A percentile compares a stretch with the other conserved stretches of the same genome.
Evolutionary conservation across 2,888 invertebrate genomes (phyloP).

Genomic region (Acleris sparsana): DNA sequence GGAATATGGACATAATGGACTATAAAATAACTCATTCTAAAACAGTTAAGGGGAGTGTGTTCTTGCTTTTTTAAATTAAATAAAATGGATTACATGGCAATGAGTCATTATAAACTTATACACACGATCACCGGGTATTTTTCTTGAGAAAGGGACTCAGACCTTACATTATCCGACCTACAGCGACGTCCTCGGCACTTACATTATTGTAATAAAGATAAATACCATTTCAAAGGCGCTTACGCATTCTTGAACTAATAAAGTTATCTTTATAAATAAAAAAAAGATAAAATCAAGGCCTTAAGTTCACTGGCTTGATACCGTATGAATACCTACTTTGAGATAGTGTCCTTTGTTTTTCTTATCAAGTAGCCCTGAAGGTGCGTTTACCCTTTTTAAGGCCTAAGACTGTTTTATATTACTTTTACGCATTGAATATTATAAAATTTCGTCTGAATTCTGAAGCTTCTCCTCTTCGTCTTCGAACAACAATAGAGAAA

Average conservation of each 20-base stretch:
- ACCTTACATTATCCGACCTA: no score
- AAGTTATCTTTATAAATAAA: conserved; percentile 30
- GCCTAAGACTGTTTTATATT: conserved; percentile 46
- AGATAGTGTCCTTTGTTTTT: conserved; percentile 61
- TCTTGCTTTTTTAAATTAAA: no score
- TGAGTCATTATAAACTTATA: no score
- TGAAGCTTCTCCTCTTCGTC: no score
- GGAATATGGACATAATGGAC: no score
- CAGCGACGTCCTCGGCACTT: no score
- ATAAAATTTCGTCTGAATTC: background rate
- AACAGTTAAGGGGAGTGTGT: no score
- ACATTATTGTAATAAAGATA: conserved; percentile 1
- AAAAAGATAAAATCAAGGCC: conserved; percentile 52
- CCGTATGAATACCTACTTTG: conserved; percentile 47
- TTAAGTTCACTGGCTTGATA: conserved; percentile 42
- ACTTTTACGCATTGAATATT: conserved; percentile 40
- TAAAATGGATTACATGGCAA: no score
- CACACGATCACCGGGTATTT: no score
- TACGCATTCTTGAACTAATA: conserved; percentile 29
- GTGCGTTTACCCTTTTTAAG: conserved; percentile 71
- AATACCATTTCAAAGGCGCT: conserved; percentile 13
- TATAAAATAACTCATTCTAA: no score
- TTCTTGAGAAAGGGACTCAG: no score
- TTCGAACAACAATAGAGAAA: no score
- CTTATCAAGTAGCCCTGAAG: conserved; percentile 72